Percentiles rank a stretch among this genome's conserved stretches.
These are phyloP conservation scores for Acrobasis suavella DNA, from an alignment of 2,888 invertebrate genomes.

Conservation along the genomic window DNA sequence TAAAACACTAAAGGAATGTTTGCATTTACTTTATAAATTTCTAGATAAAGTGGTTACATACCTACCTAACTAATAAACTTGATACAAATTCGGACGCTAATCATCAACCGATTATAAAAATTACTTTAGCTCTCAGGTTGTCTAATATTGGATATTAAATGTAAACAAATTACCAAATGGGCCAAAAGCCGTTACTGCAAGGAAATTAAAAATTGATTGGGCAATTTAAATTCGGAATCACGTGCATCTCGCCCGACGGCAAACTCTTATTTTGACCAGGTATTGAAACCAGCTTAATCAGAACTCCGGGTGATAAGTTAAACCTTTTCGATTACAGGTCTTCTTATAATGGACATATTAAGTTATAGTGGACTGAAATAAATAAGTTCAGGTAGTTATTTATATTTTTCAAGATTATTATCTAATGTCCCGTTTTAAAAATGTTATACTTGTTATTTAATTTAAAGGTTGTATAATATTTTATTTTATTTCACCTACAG, in stretches of 20 bases:
- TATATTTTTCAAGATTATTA: too few relatives aligned
- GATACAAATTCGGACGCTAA: neutral
- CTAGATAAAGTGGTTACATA: neutral
- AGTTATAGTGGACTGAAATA: slow-evolving; percentile 33
- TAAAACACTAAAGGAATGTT: too few relatives aligned
- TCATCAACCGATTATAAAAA: neutral
- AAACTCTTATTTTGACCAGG: slow-evolving; percentile 51
- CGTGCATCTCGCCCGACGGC: slow-evolving; percentile 52
- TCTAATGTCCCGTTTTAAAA: too few relatives aligned
- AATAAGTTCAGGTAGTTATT: slow-evolving; percentile 25
- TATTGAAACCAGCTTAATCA: slow-evolving; percentile 42
- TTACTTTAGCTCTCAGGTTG: neutral
- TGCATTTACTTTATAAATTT: too few relatives aligned
- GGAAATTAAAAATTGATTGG: slow-evolving; percentile 74
- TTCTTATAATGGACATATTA: slow-evolving; percentile 16
- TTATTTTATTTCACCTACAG: too few relatives aligned
- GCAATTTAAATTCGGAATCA: slow-evolving; percentile 74
- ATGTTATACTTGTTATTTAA: too few relatives aligned
- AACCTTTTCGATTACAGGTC: slow-evolving; percentile 11
- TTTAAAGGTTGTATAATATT: too few relatives aligned
- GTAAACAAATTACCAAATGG: slow-evolving; percentile 24
- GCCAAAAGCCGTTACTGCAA: slow-evolving; percentile 44
- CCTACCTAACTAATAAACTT: neutral
- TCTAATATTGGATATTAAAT: slow-evolving; percentile 9
- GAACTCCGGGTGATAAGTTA: slow-evolving; percentile 31